Percentiles rank a stretch among this genome's conserved stretches.
Conservation (phyloP, 1,140 invertebrate species). For the Zeugodacus cucurbitae region DNA sequence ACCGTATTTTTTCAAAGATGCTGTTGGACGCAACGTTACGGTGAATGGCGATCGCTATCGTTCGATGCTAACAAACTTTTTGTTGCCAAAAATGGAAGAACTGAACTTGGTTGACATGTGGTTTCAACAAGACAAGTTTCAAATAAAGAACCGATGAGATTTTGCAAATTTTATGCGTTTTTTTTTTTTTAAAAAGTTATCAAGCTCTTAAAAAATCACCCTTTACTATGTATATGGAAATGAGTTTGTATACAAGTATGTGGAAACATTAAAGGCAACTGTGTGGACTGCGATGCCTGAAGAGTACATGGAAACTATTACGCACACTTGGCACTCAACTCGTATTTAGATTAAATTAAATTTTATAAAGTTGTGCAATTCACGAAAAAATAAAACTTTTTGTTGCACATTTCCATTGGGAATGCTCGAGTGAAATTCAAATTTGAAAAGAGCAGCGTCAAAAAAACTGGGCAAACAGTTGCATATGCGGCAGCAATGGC, state of each 20-base stretch:
- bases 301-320: neutral
- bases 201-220: no score
- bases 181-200: no score
- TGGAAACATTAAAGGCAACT: neutral
- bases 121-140: no score
- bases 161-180: no score
- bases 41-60: no score
- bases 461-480: neutral
- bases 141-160: no score
- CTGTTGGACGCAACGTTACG: no score
- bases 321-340: neutral
- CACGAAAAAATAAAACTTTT: neutral
- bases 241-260: neutral
- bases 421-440: neutral
- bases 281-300: neutral
- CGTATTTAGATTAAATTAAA: constrained; percentile 21
- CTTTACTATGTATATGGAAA: no score
- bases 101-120: no score
- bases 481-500: neutral
- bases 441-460: neutral
- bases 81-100: no score
- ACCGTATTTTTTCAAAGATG: no score
- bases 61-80: no score
- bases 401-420: neutral
- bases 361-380: constrained; percentile 13